Conservation (phyloP, 2,888 invertebrate species). For the Parnassius mnemosyne region DNA sequence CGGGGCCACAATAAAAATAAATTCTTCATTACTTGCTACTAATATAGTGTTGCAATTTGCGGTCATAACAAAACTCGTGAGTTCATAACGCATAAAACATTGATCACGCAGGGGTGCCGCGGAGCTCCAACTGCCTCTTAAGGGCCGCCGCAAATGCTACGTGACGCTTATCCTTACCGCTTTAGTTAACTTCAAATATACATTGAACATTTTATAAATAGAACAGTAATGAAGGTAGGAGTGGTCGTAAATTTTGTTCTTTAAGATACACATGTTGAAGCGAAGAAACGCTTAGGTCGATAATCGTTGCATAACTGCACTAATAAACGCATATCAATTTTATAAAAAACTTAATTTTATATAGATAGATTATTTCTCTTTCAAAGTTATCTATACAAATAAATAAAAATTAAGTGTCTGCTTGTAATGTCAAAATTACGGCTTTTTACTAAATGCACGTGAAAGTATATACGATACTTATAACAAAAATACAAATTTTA, state of each 20-base stretch:
- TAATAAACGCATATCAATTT: constrained; percentile 23
- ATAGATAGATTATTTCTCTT: too few species aligned
- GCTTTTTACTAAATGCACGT: too few species aligned
- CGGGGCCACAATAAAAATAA: constrained; percentile 29
- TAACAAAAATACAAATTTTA: too few species aligned
- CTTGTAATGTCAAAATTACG: too few species aligned
- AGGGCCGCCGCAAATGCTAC: constrained; percentile 27
- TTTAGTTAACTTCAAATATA: constrained; percentile 41
- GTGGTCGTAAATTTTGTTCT: constrained; percentile 42
- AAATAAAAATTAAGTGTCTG: too few species aligned
- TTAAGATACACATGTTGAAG: constrained; percentile 39
- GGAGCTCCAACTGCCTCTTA: constrained; percentile 23
- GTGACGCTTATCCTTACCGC: constrained; percentile 38
- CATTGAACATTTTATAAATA: constrained; percentile 45
- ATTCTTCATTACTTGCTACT: constrained; percentile 19
- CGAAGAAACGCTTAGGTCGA: constrained; percentile 32
- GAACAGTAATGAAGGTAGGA: constrained; percentile 43
- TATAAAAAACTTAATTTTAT: background rate
- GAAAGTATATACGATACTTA: too few species aligned
- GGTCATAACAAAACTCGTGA: constrained; percentile 25
- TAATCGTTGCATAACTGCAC: constrained; percentile 32
- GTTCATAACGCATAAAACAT: constrained; percentile 30
- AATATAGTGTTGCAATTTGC: constrained; percentile 27
- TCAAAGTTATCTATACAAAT: too few species aligned
- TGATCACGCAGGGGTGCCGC: constrained; percentile 30